These are phyloP conservation scores for Pharmacophagus antenor DNA, from an alignment of 2,888 invertebrate genomes.

Conservation along the genomic window DNA sequence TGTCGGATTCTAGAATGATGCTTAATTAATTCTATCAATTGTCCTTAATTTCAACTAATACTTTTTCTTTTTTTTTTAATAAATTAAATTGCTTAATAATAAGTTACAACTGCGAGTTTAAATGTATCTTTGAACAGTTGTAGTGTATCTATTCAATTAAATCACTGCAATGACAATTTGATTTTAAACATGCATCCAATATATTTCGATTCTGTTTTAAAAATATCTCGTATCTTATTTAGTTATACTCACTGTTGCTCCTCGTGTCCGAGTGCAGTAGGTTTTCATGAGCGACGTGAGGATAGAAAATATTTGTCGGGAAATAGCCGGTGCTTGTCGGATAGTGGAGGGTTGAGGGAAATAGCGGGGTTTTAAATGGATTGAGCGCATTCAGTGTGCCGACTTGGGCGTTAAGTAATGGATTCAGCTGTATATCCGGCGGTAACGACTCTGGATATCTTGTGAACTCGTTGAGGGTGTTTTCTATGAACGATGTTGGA, in stretches of 20 bases:
- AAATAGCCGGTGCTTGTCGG: constrained; percentile 67
- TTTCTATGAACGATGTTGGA: constrained; percentile 47
- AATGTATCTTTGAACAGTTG: no score
- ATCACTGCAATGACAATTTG: no score
- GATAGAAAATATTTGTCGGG: constrained; percentile 69
- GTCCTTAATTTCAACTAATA: no score
- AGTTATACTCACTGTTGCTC: constrained; percentile 52
- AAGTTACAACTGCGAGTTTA: no score
- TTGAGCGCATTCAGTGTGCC: constrained; percentile 51
- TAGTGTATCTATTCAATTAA: no score
- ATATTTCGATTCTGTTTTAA: no score
- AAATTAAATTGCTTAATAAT: no score
- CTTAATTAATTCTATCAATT: no score
- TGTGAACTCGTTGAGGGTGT: constrained; percentile 46
- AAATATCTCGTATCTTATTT: no score
- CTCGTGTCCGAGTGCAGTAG: constrained; percentile 34
- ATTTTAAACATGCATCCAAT: no score
- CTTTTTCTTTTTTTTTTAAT: no score
- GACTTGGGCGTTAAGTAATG: constrained; percentile 45
- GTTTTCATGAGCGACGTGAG: constrained; percentile 55
- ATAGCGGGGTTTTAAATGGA: constrained; percentile 66
- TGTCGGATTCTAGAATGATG: constrained; percentile 37
- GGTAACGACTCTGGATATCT: constrained; percentile 38
- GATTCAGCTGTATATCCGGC: constrained; percentile 42
- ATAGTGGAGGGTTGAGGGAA: constrained; percentile 61